Base-by-base conservation (phyloP, 1,140 invertebrate species). In the Trichogramma pretiosum region DNA sequence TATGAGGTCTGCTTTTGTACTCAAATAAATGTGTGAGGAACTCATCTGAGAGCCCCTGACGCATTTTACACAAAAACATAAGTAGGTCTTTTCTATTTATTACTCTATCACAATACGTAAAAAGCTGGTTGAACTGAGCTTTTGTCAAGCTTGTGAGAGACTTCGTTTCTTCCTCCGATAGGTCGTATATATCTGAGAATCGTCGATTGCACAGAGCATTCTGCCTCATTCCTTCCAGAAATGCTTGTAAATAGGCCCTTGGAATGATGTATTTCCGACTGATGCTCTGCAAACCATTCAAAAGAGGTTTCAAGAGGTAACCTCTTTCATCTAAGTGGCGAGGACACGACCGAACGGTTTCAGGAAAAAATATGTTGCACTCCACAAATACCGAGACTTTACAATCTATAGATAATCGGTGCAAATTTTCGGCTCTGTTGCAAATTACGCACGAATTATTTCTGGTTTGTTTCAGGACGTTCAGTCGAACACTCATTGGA, bases 311-410 rank as follows among this genome's bases (percentile, higher is more conserved):
- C 8, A 47, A 23, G 28, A 54, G 14, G 10, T 34, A 28, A 14
- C 45, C 48, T 16, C 28, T 19, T 0, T 50, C 35, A 44, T 54
- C 45, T 7, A 50, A 45, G 45, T 48, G 48, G 35, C 38, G 17
- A 22, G 26, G 10, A 33, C 53, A 50, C 10, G 48, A 50, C 38
- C 41, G 40, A 9, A 42, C 40, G 35, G 35, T 39, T 19, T 46
- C 28, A 1, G 43, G 34, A 11, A 53, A 14, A 32, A 32, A 50
- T 34, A 54, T 54, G 26, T 53, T 46, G 23, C 41, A 35, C 37
- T 34, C 35, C 14, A 47, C 23, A 24, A 47, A 50, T 47, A 47
- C 28, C 18, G 46, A 16, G 19, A 30, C 51, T 42, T 46, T 33
- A 19, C 34, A 48, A 3, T 38, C 24, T 1, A 32, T 13, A 9